Evolutionary conservation across 2,113 vertebrate species (phyloP), one percentile per base, ranked within the genome.

Genomic region (Peucedramus taeniatus): DNA sequence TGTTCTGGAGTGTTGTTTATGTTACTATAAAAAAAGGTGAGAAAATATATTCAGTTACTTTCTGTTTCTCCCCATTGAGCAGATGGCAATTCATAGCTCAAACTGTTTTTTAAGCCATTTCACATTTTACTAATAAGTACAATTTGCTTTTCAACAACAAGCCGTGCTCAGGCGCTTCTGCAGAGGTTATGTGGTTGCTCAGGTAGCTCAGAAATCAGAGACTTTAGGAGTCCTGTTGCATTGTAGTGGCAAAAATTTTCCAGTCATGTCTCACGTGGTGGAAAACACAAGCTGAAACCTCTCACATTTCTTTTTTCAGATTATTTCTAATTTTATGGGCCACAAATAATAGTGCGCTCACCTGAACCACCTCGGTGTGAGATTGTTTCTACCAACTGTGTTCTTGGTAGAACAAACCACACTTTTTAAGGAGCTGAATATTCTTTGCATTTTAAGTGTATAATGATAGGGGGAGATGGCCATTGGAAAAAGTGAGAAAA

Each of bases 101-200:
- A 97, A 98, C 97, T 97, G 97, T 90, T 98, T 98, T 97, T 98
- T 87, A 97, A 98, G 96, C 94, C 95, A 96, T 98, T 97, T 98
- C 97, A 97, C 96, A 74, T 98, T 98, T 98, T 98, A 97, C 97
- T 98, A 98, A 98, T 98, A 98, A 98, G 96, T 97, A 97, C 98
- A 98, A 98, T 96, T 96, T 97, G 98, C 97, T 98, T 98, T 97
- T 93, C 97, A 96, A 88, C 94, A 97, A 91, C 96, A 96, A 97
- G 96, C 90, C 0, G 18, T 21, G 61, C 93, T 96, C 80, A 88
- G 96, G 92, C 93, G 87, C 91, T 98, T 96, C 78, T 93, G 93
- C 84, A 94, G 90, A 96, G 95, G 95, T 90, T 82, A 77, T 40
- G 22, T 26, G 89, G 45, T 88, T 96, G 92, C 89, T 97, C 93